phyloP scores from a whole-genome alignment of 1,140 invertebrate species.

The Pogonus chalceus region DNA sequence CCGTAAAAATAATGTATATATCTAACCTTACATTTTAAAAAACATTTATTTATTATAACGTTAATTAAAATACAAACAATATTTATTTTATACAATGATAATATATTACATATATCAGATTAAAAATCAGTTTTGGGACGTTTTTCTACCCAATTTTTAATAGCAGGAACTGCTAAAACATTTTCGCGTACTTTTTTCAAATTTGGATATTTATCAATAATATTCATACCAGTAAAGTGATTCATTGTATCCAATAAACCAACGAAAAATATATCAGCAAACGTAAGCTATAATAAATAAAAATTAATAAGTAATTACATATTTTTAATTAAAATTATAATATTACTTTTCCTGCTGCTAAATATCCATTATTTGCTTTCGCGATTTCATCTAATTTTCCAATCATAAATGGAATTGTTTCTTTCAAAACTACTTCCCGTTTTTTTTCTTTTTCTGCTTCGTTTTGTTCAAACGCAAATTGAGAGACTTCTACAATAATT shows the following conservation, averaged over 20 bases:
- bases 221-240: constrained; percentile 40
- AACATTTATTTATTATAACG: too few relatives aligned
- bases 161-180: constrained; percentile 41
- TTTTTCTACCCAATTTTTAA: constrained; percentile 51
- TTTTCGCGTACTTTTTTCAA: constrained; percentile 41
- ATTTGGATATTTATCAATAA: constrained; percentile 45
- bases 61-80: too few relatives aligned
- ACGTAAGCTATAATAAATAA: constrained; percentile 40
- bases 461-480: not conserved
- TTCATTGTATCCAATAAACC: constrained; percentile 48
- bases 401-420: constrained; percentile 14
- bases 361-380: constrained; percentile 10
- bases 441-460: not conserved
- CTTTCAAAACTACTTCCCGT: constrained; percentile 5
- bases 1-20: too few relatives aligned
- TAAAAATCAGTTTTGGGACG: constrained; percentile 43
- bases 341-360: constrained; percentile 11
- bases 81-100: too few relatives aligned
- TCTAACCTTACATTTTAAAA: too few relatives aligned
- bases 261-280: constrained; percentile 52
- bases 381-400: constrained; percentile 12
- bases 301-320: constrained; percentile 10
- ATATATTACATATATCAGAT: too few relatives aligned
- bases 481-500: not conserved
- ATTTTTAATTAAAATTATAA: constrained; percentile 1